Evolutionary conservation across 1,140 invertebrate genomes (phyloP), one percentile per base, ranked within the genome.

Genomic region (Aphidius gifuensis): DNA sequence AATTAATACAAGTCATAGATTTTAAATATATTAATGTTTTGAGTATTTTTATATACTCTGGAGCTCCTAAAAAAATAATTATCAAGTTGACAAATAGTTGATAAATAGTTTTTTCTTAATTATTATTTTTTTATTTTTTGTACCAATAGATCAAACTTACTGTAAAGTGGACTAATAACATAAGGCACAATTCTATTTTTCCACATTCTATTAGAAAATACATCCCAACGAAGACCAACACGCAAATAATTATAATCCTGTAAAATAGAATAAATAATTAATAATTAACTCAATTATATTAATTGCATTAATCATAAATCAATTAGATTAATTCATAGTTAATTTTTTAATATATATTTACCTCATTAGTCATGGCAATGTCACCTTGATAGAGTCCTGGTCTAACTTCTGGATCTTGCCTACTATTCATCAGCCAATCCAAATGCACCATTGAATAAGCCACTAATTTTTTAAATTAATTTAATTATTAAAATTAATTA

Each of bases 361-460:
- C 82, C 64, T 82, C 73, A 64, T 75, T 77, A 4, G 84, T 80
- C 42, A 88, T 80, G 5, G 86, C 86, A 75, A 88, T 88, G 64
- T 89, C 87, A 3, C 88, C 87, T 74, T 90, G 85, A 68, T 85
- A 89, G 45, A 90, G 73, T 42, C 86, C 86, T 0, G 87, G 86
- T 57, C 78, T 80, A 1, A 88, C 84, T 80, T 89, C 87, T 0
- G 88, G 86, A 80, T 90, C 87, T 61, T 84, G 76, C n/a, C n/a
- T 5, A 23, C 16, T 49, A 9, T 6, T 6, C 48, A 6, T 0
- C 23, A 53, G 32, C 39, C 7, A 39, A 5, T 53, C 50, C 6
- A 49, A 23, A 6, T 49, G 16, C 5, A 5, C 7, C 16, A 23
- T 23, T n/a, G 48, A 49, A 49, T 49, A 23, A n/a, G 16, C n/a